These are phyloP conservation scores for Gryllus longicercus DNA, from an alignment of 2,888 invertebrate species.

Conservation along the genomic window DNA sequence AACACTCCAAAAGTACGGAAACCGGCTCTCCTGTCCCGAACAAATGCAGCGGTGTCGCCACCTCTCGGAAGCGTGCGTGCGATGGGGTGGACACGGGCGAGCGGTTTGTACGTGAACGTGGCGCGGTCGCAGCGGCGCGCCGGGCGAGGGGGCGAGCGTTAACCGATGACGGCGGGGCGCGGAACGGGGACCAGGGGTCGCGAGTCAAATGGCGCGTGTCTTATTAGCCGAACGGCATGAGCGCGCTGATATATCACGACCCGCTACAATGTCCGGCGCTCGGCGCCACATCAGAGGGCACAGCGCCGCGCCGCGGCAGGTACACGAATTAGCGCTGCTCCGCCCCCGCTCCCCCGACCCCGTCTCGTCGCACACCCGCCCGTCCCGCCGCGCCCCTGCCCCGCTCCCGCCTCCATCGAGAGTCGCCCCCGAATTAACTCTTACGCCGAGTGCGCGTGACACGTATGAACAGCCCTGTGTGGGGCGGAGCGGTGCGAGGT, in stretches of 20 bases:
- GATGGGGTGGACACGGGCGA: too few species aligned
- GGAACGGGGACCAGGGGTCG: not conserved
- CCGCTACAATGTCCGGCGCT: not conserved
- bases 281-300: not conserved
- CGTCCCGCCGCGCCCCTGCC: too few species aligned
- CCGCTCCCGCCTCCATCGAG: not conserved
- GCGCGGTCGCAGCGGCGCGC: not conserved
- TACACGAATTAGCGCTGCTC: conserved; percentile 1
- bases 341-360: too few species aligned
- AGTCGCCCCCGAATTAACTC: conserved; percentile 3
- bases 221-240: not conserved
- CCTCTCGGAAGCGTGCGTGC: too few species aligned
- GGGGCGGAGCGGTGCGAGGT: not conserved
- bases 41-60: too few species aligned
- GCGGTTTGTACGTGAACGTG: not conserved
- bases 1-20: too few species aligned
- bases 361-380: too few species aligned
- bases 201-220: conserved; percentile 6
- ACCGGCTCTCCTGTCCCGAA: too few species aligned
- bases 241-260: conserved; percentile 4
- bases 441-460: not conserved
- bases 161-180: not conserved
- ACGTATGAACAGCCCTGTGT: not conserved
- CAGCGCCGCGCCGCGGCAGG: conserved; percentile 5
- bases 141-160: not conserved